These are phyloP conservation scores for Gastrophryne carolinensis DNA, from an alignment of 2,797 vertebrate species.

Conservation along the genomic window DNA sequence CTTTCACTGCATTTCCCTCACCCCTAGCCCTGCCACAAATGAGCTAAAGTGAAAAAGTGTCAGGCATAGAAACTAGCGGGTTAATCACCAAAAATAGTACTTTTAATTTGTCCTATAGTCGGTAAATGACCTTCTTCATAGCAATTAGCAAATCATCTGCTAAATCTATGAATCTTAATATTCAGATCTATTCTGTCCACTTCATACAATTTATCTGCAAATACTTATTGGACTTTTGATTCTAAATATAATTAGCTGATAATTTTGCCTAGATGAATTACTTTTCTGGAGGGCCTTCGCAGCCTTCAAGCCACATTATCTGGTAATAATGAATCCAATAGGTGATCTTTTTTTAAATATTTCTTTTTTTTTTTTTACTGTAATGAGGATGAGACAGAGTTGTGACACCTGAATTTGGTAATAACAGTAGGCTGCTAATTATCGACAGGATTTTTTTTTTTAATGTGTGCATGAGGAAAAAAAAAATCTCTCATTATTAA, in stretches of 20 bases:
- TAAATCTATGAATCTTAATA: constrained; percentile 99
- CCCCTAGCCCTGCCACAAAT: too few relatives aligned
- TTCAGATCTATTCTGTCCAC: constrained; percentile 95
- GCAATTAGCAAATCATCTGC: constrained; percentile 98
- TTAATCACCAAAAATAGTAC: constrained; percentile 94
- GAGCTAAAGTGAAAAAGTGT: neutral
- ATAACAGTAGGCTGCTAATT: constrained; percentile 81
- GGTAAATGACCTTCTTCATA: constrained; percentile 92
- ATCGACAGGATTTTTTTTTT: constrained; percentile 75
- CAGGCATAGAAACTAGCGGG: constrained; percentile 52
- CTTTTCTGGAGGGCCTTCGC: constrained; percentile 86
- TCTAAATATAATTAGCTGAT: constrained; percentile 88
- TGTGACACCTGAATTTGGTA: constrained; percentile 83
- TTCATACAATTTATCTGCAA: constrained; percentile 95
- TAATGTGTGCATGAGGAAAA: constrained; percentile 67
- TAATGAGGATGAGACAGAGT: constrained; percentile 85
- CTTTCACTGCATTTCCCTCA: too few relatives aligned
- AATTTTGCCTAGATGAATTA: constrained; percentile 85
- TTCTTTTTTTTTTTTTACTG: constrained; percentile 60
- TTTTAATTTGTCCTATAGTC: constrained; percentile 96
- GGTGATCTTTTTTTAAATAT: constrained; percentile 77
- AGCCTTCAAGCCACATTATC: constrained; percentile 80
- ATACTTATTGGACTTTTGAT: constrained; percentile 91
- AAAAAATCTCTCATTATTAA: constrained; percentile 85
- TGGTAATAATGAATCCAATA: constrained; percentile 82